phyloP scores from a whole-genome alignment of 1,140 invertebrate genomes.

The Bombus sylvicola region DNA sequence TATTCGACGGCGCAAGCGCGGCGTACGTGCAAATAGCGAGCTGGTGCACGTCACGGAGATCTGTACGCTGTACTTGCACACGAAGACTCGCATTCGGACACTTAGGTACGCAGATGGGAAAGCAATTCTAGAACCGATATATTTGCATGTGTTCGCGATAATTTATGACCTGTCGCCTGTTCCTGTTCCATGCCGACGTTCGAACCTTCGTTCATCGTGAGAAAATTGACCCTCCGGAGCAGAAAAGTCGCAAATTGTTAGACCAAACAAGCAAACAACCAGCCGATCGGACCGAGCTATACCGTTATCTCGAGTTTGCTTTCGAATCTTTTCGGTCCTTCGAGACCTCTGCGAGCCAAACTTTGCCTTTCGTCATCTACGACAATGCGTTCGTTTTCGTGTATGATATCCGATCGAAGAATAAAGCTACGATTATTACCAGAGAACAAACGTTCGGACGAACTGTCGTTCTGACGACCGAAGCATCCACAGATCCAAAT shows the following conservation, averaged over 20 bases:
- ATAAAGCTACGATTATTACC: background rate
- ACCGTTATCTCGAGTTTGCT: background rate
- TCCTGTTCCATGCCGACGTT: no score
- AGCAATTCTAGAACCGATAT: background rate
- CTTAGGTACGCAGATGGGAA: constrained; percentile 31
- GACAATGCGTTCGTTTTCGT: no score
- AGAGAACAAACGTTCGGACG: background rate
- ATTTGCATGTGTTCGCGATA: background rate
- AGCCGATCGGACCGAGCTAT: background rate
- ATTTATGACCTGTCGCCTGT: background rate
- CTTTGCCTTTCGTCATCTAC: background rate
- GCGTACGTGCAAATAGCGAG: constrained; percentile 62
- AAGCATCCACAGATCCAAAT: background rate
- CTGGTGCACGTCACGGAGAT: constrained; percentile 61
- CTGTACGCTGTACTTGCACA: constrained; percentile 67
- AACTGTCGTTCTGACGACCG: background rate
- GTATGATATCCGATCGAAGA: no score
- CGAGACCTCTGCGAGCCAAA: background rate
- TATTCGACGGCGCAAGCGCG: constrained; percentile 60
- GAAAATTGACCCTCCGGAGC: background rate
- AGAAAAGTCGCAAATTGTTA: background rate
- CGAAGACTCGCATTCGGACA: constrained; percentile 58
- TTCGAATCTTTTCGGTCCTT: background rate
- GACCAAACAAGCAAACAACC: no score
- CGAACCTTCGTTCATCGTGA: background rate